Evolutionary conservation across 2,888 invertebrate genomes (phyloP).

Genomic region (Linnaemya tessellans): DNA sequence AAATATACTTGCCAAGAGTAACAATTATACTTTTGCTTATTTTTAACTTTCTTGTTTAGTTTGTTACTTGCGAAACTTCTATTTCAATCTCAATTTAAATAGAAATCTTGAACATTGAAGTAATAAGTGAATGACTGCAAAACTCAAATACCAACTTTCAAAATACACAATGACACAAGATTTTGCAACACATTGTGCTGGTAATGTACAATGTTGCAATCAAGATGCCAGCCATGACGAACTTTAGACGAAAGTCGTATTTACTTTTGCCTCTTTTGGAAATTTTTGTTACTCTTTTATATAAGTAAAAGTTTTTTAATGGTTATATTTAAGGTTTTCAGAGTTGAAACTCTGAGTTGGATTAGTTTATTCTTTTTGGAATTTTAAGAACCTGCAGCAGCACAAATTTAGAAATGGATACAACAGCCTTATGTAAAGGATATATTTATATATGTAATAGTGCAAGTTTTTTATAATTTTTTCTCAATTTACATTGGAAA

Average conservation of each 20-base stretch:
- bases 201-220: background rate
- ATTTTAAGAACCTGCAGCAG: background rate
- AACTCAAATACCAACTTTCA: slow-evolving; percentile 29
- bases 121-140: slow-evolving; percentile 32
- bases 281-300: background rate
- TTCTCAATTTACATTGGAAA: no score
- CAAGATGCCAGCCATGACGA: slow-evolving; percentile 18
- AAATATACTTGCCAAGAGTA: background rate
- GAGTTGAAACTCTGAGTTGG: background rate
- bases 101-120: slow-evolving; percentile 20
- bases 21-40: slow-evolving; percentile 14
- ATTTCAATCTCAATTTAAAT: slow-evolving; percentile 31
- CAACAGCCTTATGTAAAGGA: background rate
- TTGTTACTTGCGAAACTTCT: slow-evolving; percentile 32
- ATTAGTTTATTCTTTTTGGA: background rate
- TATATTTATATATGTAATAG: no score
- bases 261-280: background rate
- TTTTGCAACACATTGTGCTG: background rate
- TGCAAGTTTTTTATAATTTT: no score
- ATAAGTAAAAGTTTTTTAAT: slow-evolving; percentile 15
- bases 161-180: slow-evolving; percentile 2
- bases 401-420: background rate
- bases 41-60: slow-evolving; percentile 22
- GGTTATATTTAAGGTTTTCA: background rate
- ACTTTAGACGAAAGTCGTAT: slow-evolving; percentile 35